Conservation (phyloP, 2,888 invertebrate genomes). For the Drosophila melanocephala region DNA sequence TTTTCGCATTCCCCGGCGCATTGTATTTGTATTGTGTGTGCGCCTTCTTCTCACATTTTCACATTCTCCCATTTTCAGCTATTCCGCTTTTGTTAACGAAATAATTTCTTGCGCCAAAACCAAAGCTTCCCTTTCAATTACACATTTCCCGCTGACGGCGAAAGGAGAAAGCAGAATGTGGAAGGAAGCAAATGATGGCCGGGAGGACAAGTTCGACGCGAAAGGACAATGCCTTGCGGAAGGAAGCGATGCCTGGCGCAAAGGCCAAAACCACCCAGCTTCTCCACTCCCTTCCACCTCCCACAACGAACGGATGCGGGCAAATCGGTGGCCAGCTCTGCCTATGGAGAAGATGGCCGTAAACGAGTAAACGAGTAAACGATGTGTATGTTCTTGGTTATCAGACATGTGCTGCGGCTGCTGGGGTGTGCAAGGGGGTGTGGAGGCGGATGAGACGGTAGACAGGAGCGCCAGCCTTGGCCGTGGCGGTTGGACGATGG, state of each 20-base stretch:
- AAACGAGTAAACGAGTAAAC: slow-evolving; percentile 53
- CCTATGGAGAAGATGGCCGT: slow-evolving; percentile 58
- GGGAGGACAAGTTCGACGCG: slow-evolving; percentile 46
- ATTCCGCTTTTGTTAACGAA: slow-evolving; percentile 81
- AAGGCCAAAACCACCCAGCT: slow-evolving; percentile 39
- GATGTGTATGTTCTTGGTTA: slow-evolving; percentile 58
- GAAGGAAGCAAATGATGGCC: neutral
- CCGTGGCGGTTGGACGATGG: slow-evolving; percentile 50
- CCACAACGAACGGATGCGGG: slow-evolving; percentile 41
- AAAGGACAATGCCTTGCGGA: slow-evolving; percentile 75
- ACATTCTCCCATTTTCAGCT: slow-evolving; percentile 23
- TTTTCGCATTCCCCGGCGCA: slow-evolving; percentile 35
- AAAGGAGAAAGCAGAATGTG: neutral
- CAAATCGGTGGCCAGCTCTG: slow-evolving; percentile 63
- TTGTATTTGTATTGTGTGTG: slow-evolving; percentile 58
- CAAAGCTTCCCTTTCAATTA: slow-evolving; percentile 84
- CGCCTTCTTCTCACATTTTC: slow-evolving; percentile 35
- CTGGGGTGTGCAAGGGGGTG: slow-evolving; percentile 2
- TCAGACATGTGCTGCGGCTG: slow-evolving; percentile 52
- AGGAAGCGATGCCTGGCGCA: slow-evolving; percentile 61
- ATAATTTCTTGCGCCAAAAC: slow-evolving; percentile 81
- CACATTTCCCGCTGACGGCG: slow-evolving; percentile 69
- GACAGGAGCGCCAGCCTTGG: slow-evolving; percentile 46
- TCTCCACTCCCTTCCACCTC: neutral
- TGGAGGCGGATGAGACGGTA: neutral